Percentiles rank a stretch among this genome's conserved stretches.
Evolutionary conservation across 1,140 invertebrate genomes (phyloP).

Genomic region (Geopemphigus sp.): DNA sequence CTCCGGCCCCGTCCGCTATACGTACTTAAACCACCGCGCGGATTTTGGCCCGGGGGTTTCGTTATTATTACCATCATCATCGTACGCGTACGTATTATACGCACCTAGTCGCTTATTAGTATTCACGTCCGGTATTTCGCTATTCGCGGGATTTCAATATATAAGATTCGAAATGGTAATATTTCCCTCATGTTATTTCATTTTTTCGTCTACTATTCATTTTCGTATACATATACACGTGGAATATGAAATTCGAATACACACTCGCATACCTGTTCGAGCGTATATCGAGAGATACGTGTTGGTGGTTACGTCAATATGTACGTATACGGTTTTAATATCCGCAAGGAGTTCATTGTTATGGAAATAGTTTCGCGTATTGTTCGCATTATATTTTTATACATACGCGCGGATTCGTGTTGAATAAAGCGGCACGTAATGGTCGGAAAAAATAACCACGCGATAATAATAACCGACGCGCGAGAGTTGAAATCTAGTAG

Average conservation of each 20-base stretch:
- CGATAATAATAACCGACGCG: no score
- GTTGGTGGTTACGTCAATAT: no score
- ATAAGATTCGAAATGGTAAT: not conserved
- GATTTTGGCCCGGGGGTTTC: not conserved
- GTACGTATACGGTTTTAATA: slow-evolving; percentile 15
- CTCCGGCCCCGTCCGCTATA: not conserved
- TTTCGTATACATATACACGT: no score
- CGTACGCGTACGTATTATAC: no score
- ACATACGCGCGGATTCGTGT: no score
- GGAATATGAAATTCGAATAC: not conserved
- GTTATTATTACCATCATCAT: not conserved
- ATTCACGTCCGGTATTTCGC: slow-evolving; percentile 24
- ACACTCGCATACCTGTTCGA: not conserved
- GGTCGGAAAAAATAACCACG: no score
- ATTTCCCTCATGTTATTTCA: not conserved
- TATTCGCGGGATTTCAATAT: slow-evolving; percentile 38
- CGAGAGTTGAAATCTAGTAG: no score
- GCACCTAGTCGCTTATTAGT: not conserved
- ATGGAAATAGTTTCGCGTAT: slow-evolving; percentile 1
- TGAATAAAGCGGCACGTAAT: no score
- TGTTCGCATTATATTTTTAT: no score
- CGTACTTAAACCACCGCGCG: not conserved
- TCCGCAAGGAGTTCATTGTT: slow-evolving; percentile 14
- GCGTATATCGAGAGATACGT: not conserved
- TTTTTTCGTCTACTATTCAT: not conserved